phyloP scores from a whole-genome alignment of 2,888 invertebrate genomes.

The Lochmaea crataegi region DNA sequence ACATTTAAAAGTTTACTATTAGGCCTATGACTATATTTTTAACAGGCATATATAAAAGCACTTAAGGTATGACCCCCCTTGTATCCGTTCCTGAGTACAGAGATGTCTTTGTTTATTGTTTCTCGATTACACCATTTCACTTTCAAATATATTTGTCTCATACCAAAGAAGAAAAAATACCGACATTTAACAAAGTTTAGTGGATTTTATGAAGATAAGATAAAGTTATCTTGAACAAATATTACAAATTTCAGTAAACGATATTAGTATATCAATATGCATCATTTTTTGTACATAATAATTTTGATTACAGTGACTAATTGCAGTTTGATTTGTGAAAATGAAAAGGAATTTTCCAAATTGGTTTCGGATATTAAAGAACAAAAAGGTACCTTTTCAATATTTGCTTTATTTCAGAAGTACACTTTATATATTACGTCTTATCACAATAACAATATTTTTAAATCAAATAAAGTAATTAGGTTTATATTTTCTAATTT shows the following conservation, averaged over 20 bases:
- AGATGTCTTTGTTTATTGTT: too few species aligned
- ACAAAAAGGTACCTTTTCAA: background rate
- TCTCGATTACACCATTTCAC: too few species aligned
- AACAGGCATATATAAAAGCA: too few species aligned
- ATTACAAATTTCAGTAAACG: background rate
- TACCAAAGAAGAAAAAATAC: too few species aligned
- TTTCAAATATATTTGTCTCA: too few species aligned
- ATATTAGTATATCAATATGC: background rate
- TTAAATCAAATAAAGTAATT: too few species aligned
- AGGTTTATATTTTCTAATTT: slow-evolving; percentile 54
- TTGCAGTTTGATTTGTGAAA: slow-evolving; percentile 3
- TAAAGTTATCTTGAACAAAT: slow-evolving; percentile 6
- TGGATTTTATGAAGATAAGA: background rate
- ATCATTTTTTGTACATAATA: background rate
- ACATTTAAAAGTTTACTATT: too few species aligned
- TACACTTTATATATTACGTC: background rate
- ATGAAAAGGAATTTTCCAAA: background rate
- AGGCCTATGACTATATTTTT: too few species aligned
- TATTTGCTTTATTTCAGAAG: background rate
- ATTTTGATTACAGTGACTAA: background rate
- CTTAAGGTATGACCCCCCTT: too few species aligned
- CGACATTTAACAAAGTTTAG: background rate
- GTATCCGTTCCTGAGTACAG: too few species aligned
- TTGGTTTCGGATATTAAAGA: background rate
- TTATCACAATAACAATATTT: too few species aligned